Base-by-base conservation (phyloP, 2,113 vertebrate species). In the Orycteropus afer region DNA sequence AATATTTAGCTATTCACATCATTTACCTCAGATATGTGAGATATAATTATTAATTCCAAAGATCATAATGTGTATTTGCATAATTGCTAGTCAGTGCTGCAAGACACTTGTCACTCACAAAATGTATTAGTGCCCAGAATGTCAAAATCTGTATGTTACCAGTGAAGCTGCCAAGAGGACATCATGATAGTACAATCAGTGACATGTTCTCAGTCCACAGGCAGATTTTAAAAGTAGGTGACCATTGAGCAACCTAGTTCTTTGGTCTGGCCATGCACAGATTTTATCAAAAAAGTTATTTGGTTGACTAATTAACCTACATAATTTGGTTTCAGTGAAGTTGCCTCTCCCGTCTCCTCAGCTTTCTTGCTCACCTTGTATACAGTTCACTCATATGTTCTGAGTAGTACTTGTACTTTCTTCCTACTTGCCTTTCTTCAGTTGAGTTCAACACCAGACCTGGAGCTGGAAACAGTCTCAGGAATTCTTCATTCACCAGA, bases 401-500 rank as follows among this genome's bases (percentile, higher is more conserved):
- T 63, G 63, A 91, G 53, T n/a, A 51, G 45, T 69, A 40, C 51
- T 84, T 7, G 18, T 57, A 25, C 77, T 86, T 76, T 71, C 59
- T 96, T 95, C 92, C 67, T 69, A 71, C 57, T 94, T 92, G 71
- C 92, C 93, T 94, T 67, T 94, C 94, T 89, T 89, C 73, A 29
- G 4, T 55, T 40, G 95, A 95, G 27, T 59, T 86, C 84, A 91
- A 76, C 0, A 18, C 89, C 89, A 96, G 65, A 78, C 59, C 7
- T 74, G 1, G 34, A 59, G 61, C 74, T 87, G 84, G 90, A 93
- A 94, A 71, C 40, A 80, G 77, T 83, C 55, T 96, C 45, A 90
- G 94, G 82, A 90, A 96, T 85, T 97, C 96, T 97, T 95, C 88
- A 93, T 97, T 94, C 92, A 95, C 82, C 65, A 85, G 87, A 34